These are phyloP conservation scores for Lagocephalus sceleratus DNA, from an alignment of 2,797 vertebrate genomes.

Conservation along the genomic window DNA sequence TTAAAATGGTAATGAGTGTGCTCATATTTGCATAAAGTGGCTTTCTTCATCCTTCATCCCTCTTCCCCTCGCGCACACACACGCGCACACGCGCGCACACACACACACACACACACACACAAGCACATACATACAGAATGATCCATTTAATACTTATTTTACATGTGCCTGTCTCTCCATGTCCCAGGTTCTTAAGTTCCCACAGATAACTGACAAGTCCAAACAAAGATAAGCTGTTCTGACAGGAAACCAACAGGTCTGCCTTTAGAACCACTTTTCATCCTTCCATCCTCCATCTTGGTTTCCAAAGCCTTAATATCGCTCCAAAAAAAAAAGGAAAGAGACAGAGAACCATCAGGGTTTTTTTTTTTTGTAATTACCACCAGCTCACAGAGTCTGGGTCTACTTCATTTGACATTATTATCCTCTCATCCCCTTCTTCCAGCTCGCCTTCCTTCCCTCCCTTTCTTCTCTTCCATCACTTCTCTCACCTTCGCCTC, in stretches of 20 bases:
- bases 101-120: neutral
- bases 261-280: conserved; percentile 25
- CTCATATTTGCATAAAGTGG: conserved; percentile 64
- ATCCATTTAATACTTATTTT: conserved; percentile 35
- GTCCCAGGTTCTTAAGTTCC: conserved; percentile 56
- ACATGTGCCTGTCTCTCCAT: conserved; percentile 19
- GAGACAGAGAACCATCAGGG: conserved; percentile 28
- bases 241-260: conserved; percentile 41
- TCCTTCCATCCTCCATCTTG: conserved; percentile 21
- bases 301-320: conserved; percentile 33
- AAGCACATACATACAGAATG: neutral
- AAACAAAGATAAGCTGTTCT: conserved; percentile 60
- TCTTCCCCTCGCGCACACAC: conserved; percentile 37
- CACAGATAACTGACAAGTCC: conserved; percentile 66
- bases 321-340: conserved; percentile 20
- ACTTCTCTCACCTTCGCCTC: conserved; percentile 65
- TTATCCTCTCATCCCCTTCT: conserved; percentile 35
- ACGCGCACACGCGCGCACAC: neutral
- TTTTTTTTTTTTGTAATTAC: conserved; percentile 26
- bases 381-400: conserved; percentile 29
- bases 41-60: conserved; percentile 40
- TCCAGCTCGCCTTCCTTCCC: conserved; percentile 27
- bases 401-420: conserved; percentile 41
- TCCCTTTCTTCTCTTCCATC: conserved; percentile 31
- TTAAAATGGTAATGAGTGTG: conserved; percentile 64